Conservation (phyloP, 2,888 invertebrate species). For the Aporophyla lueneburgensis region DNA sequence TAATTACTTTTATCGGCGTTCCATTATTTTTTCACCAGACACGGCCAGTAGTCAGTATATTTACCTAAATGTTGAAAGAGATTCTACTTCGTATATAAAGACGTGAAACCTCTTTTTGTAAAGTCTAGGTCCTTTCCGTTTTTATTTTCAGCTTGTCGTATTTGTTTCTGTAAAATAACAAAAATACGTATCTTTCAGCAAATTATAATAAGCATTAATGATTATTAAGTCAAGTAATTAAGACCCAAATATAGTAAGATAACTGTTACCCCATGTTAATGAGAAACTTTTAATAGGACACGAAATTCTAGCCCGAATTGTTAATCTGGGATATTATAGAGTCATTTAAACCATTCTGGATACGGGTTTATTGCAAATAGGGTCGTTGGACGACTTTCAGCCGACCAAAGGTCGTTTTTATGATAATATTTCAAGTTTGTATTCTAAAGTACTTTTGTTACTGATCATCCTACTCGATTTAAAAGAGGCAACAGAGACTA, state of each 20-base stretch:
- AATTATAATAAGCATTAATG: neutral
- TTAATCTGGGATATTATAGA: constrained; percentile 52
- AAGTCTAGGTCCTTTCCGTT: neutral
- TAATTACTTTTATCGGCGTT: neutral
- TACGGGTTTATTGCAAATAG: constrained; percentile 41
- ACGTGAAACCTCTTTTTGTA: neutral
- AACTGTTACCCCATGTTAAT: constrained; percentile 19
- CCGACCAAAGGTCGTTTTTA: constrained; percentile 29
- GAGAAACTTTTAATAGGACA: constrained; percentile 35
- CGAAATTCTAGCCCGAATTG: constrained; percentile 26
- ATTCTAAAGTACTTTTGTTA: constrained; percentile 28
- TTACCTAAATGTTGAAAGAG: neutral
- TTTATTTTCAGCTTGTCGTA: neutral
- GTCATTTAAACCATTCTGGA: constrained; percentile 39
- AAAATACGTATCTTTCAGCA: neutral
- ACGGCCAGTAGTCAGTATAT: neutral
- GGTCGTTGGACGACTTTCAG: constrained; percentile 30
- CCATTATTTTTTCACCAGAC: neutral
- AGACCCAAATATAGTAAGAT: neutral
- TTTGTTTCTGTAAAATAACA: neutral
- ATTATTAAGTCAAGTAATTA: neutral
- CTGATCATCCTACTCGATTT: constrained; percentile 43
- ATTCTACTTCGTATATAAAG: neutral
- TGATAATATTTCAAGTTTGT: constrained; percentile 45
- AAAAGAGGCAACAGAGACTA: constrained; percentile 32